Evolutionary conservation across 2,113 vertebrate species (phyloP).

Genomic region (Chascanopsetta lugubris): DNA sequence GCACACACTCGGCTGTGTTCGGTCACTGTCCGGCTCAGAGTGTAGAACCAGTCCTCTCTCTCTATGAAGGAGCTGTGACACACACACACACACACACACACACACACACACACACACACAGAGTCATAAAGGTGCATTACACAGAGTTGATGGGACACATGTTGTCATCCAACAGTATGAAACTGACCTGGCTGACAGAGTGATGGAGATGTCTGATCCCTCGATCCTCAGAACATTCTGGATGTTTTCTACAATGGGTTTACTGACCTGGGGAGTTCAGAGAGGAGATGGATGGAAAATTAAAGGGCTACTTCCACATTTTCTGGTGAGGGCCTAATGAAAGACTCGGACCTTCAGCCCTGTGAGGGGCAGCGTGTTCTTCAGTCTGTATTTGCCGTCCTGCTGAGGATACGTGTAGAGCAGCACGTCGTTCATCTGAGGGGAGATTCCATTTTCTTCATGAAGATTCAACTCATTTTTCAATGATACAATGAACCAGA

Average conservation of each 20-base stretch:
- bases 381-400: conserved; percentile 94
- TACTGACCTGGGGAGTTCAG: conserved; percentile 84
- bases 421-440: conserved; percentile 94
- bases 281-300: not conserved
- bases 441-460: conserved; percentile 21
- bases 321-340: conserved; percentile 2
- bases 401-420: conserved; percentile 97
- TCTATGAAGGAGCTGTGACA: conserved; percentile 89
- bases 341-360: conserved; percentile 86
- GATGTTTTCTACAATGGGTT: conserved; percentile 86
- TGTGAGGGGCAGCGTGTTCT: conserved; percentile 87
- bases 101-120: too few relatives aligned
- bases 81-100: too few relatives aligned
- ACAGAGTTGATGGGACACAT: not conserved
- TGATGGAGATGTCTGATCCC: conserved; percentile 86
- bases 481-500: not conserved
- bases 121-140: too few relatives aligned
- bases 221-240: conserved; percentile 91
- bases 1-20: conserved; percentile 84
- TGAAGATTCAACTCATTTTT: conserved; percentile 1
- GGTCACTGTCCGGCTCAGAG: conserved; percentile 86
- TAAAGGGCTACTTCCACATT: not conserved
- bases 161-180: not conserved
- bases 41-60: conserved; percentile 94
- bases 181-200: conserved; percentile 85